These are phyloP conservation scores for Thryonomys swinderianus DNA, from an alignment of 2,113 vertebrate species.

Conservation along the genomic window DNA sequence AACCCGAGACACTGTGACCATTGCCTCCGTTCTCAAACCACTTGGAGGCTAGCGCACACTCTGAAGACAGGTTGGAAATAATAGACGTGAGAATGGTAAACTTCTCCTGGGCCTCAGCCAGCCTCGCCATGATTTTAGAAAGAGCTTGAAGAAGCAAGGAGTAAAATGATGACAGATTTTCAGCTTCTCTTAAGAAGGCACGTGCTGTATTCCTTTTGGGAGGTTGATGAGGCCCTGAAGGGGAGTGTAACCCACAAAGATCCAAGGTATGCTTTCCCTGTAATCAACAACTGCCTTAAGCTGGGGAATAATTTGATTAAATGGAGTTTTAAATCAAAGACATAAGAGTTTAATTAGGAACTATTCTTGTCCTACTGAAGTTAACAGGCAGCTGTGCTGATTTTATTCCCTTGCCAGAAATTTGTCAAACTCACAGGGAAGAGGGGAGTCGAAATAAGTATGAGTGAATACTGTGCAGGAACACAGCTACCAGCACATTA, in stretches of 20 bases:
- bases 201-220: not conserved
- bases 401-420: conserved; percentile 33
- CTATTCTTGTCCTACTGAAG: conserved; percentile 68
- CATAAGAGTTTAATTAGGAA: conserved; percentile 78
- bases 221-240: conserved; percentile 53
- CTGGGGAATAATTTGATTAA: conserved; percentile 75
- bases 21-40: conserved; percentile 15
- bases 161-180: not conserved
- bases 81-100: not conserved
- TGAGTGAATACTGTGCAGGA: not conserved
- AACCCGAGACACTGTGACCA: rapidly evolving
- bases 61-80: not conserved
- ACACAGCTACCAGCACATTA: not conserved
- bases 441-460: conserved; percentile 6
- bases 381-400: conserved; percentile 67
- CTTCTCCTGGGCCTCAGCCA: conserved; percentile 25
- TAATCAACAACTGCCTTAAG: conserved; percentile 73
- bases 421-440: conserved; percentile 45
- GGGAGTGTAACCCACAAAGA: conserved; percentile 12
- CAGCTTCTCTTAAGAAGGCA: conserved; percentile 27
- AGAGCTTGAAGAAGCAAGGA: not conserved
- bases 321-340: conserved; percentile 78
- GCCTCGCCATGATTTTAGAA: not conserved
- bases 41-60: not conserved
- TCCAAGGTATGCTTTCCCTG: conserved; percentile 62